A percentile compares a stretch with the other conserved stretches of the same genome.
These are phyloP conservation scores for Tympanoctomys barrerae DNA, from an alignment of 2,797 vertebrate genomes.

Conservation along the genomic window DNA sequence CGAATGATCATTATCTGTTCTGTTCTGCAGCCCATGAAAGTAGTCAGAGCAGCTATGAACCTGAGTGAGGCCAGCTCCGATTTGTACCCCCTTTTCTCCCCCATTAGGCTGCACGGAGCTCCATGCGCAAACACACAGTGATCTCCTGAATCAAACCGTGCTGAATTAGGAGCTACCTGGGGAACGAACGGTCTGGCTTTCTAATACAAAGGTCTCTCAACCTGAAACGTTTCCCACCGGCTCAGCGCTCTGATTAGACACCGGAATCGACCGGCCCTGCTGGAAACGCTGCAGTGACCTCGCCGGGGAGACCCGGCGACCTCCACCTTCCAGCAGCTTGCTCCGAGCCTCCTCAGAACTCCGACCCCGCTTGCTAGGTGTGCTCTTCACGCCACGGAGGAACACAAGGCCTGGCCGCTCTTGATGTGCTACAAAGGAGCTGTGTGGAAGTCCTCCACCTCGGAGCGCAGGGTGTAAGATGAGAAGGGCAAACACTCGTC, in stretches of 20 bases:
- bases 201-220: background rate
- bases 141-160: background rate
- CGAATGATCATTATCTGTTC: background rate
- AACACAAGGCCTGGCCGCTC: background rate
- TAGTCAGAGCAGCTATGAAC: background rate
- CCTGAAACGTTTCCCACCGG: background rate
- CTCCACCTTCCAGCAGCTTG: background rate
- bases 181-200: background rate
- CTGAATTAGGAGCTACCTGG: slow-evolving; percentile 41
- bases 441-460: background rate
- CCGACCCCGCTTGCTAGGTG: background rate
- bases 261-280: background rate
- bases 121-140: background rate
- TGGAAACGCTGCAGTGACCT: background rate
- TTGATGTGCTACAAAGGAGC: background rate
- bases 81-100: background rate
- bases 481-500: background rate
- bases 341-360: background rate
- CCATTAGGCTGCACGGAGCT: background rate
- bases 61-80: background rate
- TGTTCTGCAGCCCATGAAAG: background rate
- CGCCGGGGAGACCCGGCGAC: background rate
- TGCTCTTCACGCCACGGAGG: background rate
- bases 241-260: background rate
- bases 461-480: background rate